Evolutionary conservation across 1,140 invertebrate species (phyloP), one percentile per base, ranked within the genome.

Genomic region (Apolygus lucorum): DNA sequence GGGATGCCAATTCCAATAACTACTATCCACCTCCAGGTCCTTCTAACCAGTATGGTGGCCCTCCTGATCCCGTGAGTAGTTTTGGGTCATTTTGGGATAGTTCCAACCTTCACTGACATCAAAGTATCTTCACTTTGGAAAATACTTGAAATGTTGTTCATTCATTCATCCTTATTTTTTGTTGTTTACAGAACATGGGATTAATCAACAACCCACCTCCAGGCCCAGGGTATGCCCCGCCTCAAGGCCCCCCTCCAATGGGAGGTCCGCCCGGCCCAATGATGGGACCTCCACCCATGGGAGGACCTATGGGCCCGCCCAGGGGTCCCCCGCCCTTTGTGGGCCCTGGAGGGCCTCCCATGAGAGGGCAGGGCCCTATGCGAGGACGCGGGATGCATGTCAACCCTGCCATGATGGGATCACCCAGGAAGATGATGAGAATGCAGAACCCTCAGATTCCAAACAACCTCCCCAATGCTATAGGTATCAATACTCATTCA

Each of bases 371-470:
- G 4, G 8, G 8, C 2, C 54, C 54, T 4, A 59, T 59, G 54
- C 54, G 54, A 4, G 22, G 54, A 11, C 2, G 54, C 4, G 54
- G 54, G 22, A 59, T 59, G 54, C 22, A 4, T 4, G 22, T 22
- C 22, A 22, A 11, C 22, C 54, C 54, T 4, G 22, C 2, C 22
- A 59, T 59, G 54, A 22, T 11, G 22, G 22, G 11, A 13, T 4
- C 11, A 4, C 54, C 54, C 4, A 59, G 54, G 22, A 59, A 59
- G 54, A 59, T 59, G 54, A 59, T 59, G 54, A 13, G 54, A 22
- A 59, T 59, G 54, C 54, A 59, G 22, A 4, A 17, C 22, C 54
- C 54, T 22, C n/a, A n/a, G n/a, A n/a, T n/a, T n/a, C n/a, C n/a
- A n/a, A n/a, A n/a, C n/a, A n/a, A n/a, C n/a, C n/a, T n/a, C n/a